Conservation (phyloP, 1,140 invertebrate species). For the Eumeta japonica region DNA sequence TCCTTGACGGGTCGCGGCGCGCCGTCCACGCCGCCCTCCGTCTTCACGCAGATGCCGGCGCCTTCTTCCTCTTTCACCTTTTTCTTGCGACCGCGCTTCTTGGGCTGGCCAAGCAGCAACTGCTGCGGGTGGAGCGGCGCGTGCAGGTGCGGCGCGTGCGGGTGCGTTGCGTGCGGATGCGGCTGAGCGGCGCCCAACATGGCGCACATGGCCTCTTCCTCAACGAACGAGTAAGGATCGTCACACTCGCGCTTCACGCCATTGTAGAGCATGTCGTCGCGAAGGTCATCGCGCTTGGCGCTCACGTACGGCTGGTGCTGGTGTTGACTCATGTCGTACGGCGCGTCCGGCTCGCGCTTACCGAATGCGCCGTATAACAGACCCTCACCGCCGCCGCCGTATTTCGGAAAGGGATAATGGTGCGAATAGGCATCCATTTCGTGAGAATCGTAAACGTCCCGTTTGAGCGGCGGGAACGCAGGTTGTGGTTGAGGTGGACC, state of each 20-base stretch:
- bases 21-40: conserved; percentile 59
- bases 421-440: too few relatives aligned
- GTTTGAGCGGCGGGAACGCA: too few relatives aligned
- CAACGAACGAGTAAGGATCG: conserved; percentile 80
- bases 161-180: conserved; percentile 35
- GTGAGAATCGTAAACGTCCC: too few relatives aligned
- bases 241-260: conserved; percentile 52
- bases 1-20: conserved; percentile 73
- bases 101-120: conserved; percentile 65
- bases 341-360: conserved; percentile 39
- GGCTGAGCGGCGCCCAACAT: conserved; percentile 43
- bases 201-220: conserved; percentile 66
- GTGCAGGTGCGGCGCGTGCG: conserved; percentile 31
- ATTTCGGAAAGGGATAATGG: conserved; percentile 45
- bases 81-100: conserved; percentile 80
- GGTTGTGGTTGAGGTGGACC: neutral
- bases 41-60: conserved; percentile 65
- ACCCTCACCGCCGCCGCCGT: conserved; percentile 30
- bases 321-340: conserved; percentile 51
- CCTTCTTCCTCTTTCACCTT: conserved; percentile 66
- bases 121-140: conserved; percentile 50
- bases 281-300: conserved; percentile 41
- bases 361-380: neutral
- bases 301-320: conserved; percentile 19
- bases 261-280: conserved; percentile 47